Evolutionary conservation across 1,140 invertebrate genomes (phyloP).

Genomic region (Euwallacea similis): DNA sequence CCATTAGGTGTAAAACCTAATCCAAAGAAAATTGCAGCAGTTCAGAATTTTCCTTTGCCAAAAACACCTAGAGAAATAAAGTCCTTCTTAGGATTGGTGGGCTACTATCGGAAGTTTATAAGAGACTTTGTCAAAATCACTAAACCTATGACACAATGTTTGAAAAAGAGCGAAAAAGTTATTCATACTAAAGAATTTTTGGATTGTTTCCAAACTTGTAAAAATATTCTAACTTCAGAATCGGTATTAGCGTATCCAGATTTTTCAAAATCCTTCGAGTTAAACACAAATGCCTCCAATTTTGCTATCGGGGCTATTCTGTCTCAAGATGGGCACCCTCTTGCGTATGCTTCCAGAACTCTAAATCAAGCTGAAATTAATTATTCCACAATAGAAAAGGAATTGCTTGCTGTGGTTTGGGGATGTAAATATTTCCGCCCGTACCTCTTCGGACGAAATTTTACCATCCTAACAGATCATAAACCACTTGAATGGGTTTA

Average conservation of each 20-base stretch:
- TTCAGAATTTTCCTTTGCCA: background rate
- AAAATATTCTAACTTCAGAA: constrained; percentile 19
- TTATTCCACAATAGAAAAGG: constrained; percentile 48
- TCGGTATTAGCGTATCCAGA: constrained; percentile 31
- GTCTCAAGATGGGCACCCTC: constrained; percentile 39
- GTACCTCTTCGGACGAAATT: constrained; percentile 48
- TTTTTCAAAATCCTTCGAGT: constrained; percentile 38
- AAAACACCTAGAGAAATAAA: background rate
- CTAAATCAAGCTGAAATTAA: constrained; percentile 43
- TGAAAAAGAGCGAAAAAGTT: background rate
- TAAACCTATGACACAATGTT: no score
- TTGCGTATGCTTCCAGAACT: constrained; percentile 40
- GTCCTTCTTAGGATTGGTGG: background rate
- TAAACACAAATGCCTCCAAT: constrained; percentile 41
- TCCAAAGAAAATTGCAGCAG: background rate
- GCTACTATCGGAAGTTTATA: no score
- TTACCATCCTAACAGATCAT: constrained; percentile 45
- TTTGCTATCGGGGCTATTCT: constrained; percentile 29
- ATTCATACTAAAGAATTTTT: constrained; percentile 17
- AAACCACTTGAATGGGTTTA: constrained; percentile 26
- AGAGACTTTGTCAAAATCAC: no score
- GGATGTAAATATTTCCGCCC: constrained; percentile 30
- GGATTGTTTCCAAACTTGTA: constrained; percentile 23
- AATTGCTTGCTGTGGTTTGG: constrained; percentile 42
- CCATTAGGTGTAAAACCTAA: background rate